These are phyloP conservation scores for Oostethus manadensis DNA, from an alignment of 2,113 vertebrate species.

Conservation along the genomic window DNA sequence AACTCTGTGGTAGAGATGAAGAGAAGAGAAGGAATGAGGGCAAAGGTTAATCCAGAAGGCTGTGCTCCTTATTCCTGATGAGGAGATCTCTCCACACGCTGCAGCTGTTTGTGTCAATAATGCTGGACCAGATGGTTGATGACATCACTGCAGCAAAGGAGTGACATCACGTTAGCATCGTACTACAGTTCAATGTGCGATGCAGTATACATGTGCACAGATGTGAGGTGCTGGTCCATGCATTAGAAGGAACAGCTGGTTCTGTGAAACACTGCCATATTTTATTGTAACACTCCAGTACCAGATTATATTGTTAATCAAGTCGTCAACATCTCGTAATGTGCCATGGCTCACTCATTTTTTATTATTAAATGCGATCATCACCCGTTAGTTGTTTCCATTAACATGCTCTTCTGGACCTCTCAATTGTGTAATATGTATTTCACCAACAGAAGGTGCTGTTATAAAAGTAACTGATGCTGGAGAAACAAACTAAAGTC, in stretches of 20 bases:
- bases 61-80: neutral
- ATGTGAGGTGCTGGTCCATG: constrained; percentile 8
- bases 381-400: too few species aligned
- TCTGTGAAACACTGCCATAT: neutral
- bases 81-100: neutral
- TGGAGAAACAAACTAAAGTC: too few species aligned
- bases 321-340: too few species aligned
- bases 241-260: neutral
- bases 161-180: too few species aligned
- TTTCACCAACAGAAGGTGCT: too few species aligned
- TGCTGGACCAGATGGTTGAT: constrained; percentile 44
- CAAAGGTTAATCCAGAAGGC: neutral
- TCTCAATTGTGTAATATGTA: too few species aligned
- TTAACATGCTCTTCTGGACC: too few species aligned
- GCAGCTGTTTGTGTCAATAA: constrained; percentile 6
- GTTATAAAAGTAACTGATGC: too few species aligned
- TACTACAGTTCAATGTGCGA: constrained; percentile 13
- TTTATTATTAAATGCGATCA: too few species aligned
- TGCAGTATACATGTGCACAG: constrained; percentile 5
- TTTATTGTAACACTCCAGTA: neutral
- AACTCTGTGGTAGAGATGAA: constrained; percentile 73
- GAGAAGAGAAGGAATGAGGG: neutral
- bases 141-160: constrained; percentile 39
- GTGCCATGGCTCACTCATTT: too few species aligned
- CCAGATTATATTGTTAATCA: too few species aligned